A percentile compares a stretch with the other conserved stretches of the same genome.
These are phyloP conservation scores for Drosophila leontia DNA, from an alignment of 1,140 invertebrate genomes.

Conservation along the genomic window DNA sequence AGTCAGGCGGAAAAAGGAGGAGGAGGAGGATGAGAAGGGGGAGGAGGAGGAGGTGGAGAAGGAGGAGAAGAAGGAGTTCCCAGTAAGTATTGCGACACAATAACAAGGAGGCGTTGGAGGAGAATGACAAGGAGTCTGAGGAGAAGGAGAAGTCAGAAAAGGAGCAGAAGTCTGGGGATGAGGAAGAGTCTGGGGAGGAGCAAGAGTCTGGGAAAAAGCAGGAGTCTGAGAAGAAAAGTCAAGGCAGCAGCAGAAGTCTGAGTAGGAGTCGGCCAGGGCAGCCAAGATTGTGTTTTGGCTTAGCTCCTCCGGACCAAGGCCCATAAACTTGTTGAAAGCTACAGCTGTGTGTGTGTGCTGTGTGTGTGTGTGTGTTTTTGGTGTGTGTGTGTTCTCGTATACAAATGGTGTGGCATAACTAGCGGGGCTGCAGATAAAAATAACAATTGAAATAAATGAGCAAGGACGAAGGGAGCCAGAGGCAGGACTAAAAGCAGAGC, in stretches of 20 bases:
- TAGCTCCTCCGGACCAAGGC: constrained; percentile 32
- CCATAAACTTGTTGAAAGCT: constrained; percentile 49
- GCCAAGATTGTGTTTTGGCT: constrained; percentile 48
- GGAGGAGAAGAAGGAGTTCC: constrained; percentile 3
- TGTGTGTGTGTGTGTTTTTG: background rate
- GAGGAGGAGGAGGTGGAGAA: too few relatives aligned
- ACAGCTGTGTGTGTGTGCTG: constrained; percentile 2
- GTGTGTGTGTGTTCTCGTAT: constrained; percentile 2
- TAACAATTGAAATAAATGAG: constrained; percentile 78
- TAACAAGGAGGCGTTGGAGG: constrained; percentile 29
- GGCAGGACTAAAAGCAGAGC: background rate
- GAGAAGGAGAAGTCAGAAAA: background rate
- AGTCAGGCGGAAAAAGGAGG: constrained; percentile 24
- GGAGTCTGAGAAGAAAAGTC: background rate
- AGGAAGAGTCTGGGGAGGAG: background rate
- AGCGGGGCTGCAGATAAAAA: constrained; percentile 69
- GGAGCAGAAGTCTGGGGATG: background rate
- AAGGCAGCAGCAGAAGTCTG: background rate
- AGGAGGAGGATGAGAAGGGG: too few relatives aligned
- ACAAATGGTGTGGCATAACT: constrained; percentile 66
- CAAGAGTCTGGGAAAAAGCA: background rate
- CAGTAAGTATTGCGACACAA: constrained; percentile 33
- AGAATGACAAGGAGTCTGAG: background rate
- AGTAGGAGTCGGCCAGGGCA: background rate
- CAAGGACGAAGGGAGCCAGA: constrained; percentile 17